Evolutionary conservation across 2,888 invertebrate species (phyloP).

Genomic region (Macaria notata): DNA sequence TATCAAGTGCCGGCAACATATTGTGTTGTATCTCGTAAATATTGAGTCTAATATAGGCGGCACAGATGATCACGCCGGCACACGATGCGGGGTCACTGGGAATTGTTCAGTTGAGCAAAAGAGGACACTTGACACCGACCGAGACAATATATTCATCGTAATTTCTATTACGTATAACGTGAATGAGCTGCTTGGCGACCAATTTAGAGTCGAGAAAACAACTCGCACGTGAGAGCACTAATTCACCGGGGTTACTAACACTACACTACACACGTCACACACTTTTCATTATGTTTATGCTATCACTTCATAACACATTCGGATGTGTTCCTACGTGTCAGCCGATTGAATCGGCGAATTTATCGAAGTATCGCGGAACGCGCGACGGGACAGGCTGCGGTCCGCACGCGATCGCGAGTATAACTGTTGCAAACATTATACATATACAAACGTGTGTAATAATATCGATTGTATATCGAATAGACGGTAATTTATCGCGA

Average conservation of each 20-base stretch:
- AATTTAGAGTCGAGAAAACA: constrained; percentile 40
- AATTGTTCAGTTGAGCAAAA: constrained; percentile 48
- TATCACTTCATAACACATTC: constrained; percentile 21
- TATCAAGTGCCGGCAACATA: constrained; percentile 8
- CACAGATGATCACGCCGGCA: constrained; percentile 49
- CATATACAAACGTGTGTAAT: constrained; percentile 52
- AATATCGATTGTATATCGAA: constrained; percentile 74
- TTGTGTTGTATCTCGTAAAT: constrained; percentile 2
- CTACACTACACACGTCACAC: constrained; percentile 32
- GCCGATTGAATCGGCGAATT: constrained; percentile 29
- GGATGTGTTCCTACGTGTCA: constrained; percentile 14
- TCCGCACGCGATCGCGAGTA: constrained; percentile 61
- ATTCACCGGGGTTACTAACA: constrained; percentile 32
- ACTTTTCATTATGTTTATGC: constrained; percentile 31
- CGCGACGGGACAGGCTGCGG: constrained; percentile 48
- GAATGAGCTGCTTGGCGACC: constrained; percentile 29
- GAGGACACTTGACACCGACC: constrained; percentile 43
- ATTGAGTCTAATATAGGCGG: constrained; percentile 25
- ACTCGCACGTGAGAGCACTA: constrained; percentile 38
- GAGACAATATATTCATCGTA: constrained; percentile 33
- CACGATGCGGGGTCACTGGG: constrained; percentile 46
- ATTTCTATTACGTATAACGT: constrained; percentile 18
- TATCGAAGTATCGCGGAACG: constrained; percentile 18
- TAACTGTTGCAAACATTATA: constrained; percentile 67
- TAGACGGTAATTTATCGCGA: constrained; percentile 70